phyloP scores from a whole-genome alignment of 2,797 vertebrate genomes.

The Delichon dasypus region DNA sequence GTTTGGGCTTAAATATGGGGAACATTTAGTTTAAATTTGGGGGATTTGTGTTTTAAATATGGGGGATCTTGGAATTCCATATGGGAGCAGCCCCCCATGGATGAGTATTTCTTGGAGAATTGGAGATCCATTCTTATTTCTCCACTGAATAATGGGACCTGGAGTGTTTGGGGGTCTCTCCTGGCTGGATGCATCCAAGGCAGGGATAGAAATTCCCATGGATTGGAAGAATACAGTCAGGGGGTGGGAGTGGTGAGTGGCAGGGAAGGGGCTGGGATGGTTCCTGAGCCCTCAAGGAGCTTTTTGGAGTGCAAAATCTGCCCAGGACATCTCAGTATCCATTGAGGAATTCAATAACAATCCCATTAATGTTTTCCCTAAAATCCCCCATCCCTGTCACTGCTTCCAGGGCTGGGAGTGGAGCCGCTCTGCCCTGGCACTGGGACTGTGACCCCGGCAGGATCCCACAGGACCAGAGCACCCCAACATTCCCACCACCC shows the following conservation, averaged over 20 bases:
- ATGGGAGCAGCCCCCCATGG: rapidly evolving
- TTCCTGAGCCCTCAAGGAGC: rapidly evolving
- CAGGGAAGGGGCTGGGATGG: neutral
- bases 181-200: neutral
- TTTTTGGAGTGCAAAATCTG: neutral
- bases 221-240: neutral
- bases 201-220: neutral
- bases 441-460: rapidly evolving
- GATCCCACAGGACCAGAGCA: neutral
- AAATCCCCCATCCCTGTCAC: neutral
- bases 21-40: neutral
- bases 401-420: rapidly evolving
- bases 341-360: neutral
- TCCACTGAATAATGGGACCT: neutral
- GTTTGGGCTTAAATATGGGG: neutral
- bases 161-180: neutral
- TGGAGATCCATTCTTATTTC: neutral
- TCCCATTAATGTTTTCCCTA: neutral
- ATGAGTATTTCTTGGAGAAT: neutral
- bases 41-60: rapidly evolving
- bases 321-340: neutral
- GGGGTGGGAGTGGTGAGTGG: rapidly evolving
- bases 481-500: neutral
- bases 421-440: neutral
- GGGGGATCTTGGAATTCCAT: neutral